Percentiles rank a stretch among this genome's conserved stretches.
Conservation (phyloP, 2,888 invertebrate genomes). For the Pseudoips prasinana region DNA sequence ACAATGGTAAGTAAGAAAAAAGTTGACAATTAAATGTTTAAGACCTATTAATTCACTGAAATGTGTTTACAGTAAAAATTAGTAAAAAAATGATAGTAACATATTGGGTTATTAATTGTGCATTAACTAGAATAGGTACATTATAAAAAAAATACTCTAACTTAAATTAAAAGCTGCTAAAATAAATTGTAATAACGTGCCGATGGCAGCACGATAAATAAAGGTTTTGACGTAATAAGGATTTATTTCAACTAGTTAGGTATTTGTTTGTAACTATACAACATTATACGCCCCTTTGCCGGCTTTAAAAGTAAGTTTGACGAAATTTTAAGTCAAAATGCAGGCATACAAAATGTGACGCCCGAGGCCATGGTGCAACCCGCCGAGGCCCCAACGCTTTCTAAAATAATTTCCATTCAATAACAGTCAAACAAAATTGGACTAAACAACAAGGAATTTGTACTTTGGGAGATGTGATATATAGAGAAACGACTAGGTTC, state of each 20-base stretch:
- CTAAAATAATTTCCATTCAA: slow-evolving; percentile 79
- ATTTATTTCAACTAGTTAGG: slow-evolving; percentile 52
- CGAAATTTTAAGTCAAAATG: slow-evolving; percentile 25
- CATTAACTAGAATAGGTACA: slow-evolving; percentile 69
- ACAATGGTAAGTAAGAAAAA: slow-evolving; percentile 49
- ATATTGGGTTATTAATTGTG: slow-evolving; percentile 66
- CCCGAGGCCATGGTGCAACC: slow-evolving; percentile 25
- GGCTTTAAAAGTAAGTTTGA: slow-evolving; percentile 18
- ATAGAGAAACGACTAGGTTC: slow-evolving; percentile 82
- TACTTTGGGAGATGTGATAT: slow-evolving; percentile 83
- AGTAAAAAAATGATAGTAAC: slow-evolving; percentile 48
- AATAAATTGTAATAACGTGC: slow-evolving; percentile 56
- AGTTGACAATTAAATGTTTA: slow-evolving; percentile 20
- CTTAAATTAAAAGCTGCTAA: slow-evolving; percentile 74
- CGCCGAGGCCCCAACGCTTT: slow-evolving; percentile 41
- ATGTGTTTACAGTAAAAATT: slow-evolving; percentile 29
- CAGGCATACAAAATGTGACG: slow-evolving; percentile 34
- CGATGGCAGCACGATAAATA: slow-evolving; percentile 41
- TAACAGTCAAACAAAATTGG: slow-evolving; percentile 82
- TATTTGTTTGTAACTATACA: slow-evolving; percentile 32
- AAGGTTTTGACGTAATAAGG: slow-evolving; percentile 48
- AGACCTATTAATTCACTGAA: slow-evolving; percentile 29
- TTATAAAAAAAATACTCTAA: slow-evolving; percentile 63
- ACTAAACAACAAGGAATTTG: slow-evolving; percentile 84
- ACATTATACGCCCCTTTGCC: slow-evolving; percentile 28